Conservation (phyloP, 2,888 invertebrate species). For the Embidobia sp. region DNA sequence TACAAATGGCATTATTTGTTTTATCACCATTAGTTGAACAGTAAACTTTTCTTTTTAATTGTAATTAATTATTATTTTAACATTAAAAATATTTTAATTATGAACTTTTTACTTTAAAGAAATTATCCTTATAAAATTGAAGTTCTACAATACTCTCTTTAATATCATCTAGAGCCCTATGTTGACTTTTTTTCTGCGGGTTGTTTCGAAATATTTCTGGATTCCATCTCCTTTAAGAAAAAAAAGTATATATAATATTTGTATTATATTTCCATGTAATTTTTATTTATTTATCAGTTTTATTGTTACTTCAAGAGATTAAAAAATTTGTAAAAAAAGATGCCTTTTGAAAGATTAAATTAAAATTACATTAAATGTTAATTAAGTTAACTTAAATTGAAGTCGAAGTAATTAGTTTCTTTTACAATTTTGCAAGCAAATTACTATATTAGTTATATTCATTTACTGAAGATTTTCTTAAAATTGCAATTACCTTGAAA, state of each 20-base stretch:
- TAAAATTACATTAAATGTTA: too few relatives aligned
- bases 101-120: slow-evolving; percentile 54
- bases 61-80: not conserved
- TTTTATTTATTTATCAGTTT: too few relatives aligned
- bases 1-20: too few relatives aligned
- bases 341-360: too few relatives aligned
- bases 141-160: slow-evolving; percentile 92
- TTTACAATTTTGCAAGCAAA: slow-evolving; percentile 9
- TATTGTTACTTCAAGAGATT: too few relatives aligned
- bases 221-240: slow-evolving; percentile 86
- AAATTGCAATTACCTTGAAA: slow-evolving; percentile 80
- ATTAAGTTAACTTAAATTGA: too few relatives aligned
- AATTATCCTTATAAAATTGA: slow-evolving; percentile 86
- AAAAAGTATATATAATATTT: too few relatives aligned
- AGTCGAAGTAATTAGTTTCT: too few relatives aligned
- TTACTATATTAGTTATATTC: slow-evolving; percentile 6
- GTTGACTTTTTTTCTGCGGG: slow-evolving; percentile 86
- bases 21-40: too few relatives aligned
- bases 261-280: too few relatives aligned
- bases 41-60: too few relatives aligned
- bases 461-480: not conserved
- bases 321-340: too few relatives aligned
- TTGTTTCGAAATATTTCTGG: slow-evolving; percentile 83
- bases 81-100: not conserved
- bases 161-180: slow-evolving; percentile 92